Conservation (phyloP, 2,888 invertebrate genomes). For the Tenthredo livida region DNA sequence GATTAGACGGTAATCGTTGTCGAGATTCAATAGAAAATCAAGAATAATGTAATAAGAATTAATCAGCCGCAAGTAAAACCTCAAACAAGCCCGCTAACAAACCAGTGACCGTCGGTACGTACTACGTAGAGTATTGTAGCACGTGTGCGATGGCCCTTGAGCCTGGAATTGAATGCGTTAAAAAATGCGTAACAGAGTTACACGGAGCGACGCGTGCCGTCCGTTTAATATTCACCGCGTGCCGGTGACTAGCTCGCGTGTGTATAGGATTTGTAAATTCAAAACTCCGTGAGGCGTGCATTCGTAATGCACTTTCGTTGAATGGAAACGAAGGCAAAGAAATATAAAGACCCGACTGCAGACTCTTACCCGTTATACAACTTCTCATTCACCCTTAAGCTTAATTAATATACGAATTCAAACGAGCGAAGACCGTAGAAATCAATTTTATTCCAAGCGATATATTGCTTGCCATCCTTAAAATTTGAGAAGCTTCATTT, state of each 20-base stretch:
- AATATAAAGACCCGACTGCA: neutral
- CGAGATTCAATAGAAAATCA: slow-evolving; percentile 25
- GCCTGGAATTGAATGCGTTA: slow-evolving; percentile 53
- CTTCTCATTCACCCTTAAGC: neutral
- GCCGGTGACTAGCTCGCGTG: slow-evolving; percentile 43
- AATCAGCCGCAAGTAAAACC: slow-evolving; percentile 42
- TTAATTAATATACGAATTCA: neutral
- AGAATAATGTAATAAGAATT: slow-evolving; percentile 32
- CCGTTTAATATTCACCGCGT: slow-evolving; percentile 54
- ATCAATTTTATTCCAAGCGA: neutral
- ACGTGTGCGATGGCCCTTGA: slow-evolving; percentile 54
- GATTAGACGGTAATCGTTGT: neutral
- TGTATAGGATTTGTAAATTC: slow-evolving; percentile 54
- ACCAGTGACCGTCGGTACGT: slow-evolving; percentile 40
- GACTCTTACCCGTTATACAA: neutral
- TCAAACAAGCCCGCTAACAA: slow-evolving; percentile 55
- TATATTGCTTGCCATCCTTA: neutral
- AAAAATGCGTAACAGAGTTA: slow-evolving; percentile 57
- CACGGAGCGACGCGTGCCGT: slow-evolving; percentile 53
- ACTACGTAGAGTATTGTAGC: slow-evolving; percentile 8
- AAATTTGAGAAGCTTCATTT: neutral
- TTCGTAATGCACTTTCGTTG: slow-evolving; percentile 48
- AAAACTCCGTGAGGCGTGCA: slow-evolving; percentile 48
- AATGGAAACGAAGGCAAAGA: slow-evolving; percentile 6
- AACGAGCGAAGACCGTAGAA: neutral